Evolutionary conservation across 2,113 vertebrate genomes (phyloP), one percentile per base, ranked within the genome.

Genomic region (Hippopotamus amphibius): DNA sequence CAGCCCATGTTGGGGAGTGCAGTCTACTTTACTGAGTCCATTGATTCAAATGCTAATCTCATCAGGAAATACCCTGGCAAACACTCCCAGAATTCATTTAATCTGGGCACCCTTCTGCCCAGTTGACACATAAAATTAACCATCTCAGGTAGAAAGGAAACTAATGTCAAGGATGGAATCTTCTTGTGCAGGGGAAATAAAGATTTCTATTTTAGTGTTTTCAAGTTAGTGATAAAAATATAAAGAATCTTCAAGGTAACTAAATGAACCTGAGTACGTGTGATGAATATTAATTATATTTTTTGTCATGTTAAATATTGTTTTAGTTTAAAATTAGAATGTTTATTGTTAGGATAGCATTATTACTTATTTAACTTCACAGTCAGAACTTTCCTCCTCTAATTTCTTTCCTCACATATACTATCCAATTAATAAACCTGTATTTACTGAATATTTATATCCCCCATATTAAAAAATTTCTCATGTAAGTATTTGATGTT

Each of bases 161-260:
- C 95, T 55, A 2, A 91, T 46, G 37, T 69, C 74, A 95, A 91
- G 90, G 89, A 57, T 86, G 96, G 98, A 93, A 96, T 79, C 69
- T 96, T 94, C 24, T 55, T 43, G 3, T 26, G 10, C 15, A 12
- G 50, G 48, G 71, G 30, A 93, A 93, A 71, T 21, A 21, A 90
- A 61, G 28, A n/a, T 69, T 68, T 94, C 48, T 57, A 22, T 12
- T n/a, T 84, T 74, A 17, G 24, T 16, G 33, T 77, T 77, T 85
- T 41, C 21, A 43, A 81, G 7, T 37, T 7, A 53, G 89, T 93
- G 7, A 37, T 87, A 61, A 76, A 92, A 59, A 82, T n/a, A 11
- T 46, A 53, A 15, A 85, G 48, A 28, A 19, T 81, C 37, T 95
- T 89, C 37, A 91, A 63, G n/a, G 48, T 53, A 89, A 61, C 17